Percentiles rank a stretch among this genome's conserved stretches.
Evolutionary conservation across 1,140 invertebrate species (phyloP).

Genomic region (Drosophila gunungcola): DNA sequence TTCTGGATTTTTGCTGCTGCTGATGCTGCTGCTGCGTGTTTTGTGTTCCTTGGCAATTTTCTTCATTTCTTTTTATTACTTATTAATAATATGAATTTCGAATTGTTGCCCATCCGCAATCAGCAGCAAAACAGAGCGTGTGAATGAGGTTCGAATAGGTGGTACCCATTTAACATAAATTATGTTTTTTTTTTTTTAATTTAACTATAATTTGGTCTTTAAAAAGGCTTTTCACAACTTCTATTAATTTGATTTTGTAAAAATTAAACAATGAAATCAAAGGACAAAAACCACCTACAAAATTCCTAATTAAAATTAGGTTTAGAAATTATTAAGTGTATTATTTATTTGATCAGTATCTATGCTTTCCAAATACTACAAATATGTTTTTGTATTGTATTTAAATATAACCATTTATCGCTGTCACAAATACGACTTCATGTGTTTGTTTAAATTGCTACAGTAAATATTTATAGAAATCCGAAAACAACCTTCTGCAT

Average conservation of each 20-base stretch:
- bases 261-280: too few species aligned
- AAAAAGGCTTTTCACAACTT: too few species aligned
- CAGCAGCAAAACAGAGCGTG: constrained; percentile 14
- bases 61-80: constrained; percentile 50
- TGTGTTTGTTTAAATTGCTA: background rate
- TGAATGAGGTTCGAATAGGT: constrained; percentile 8
- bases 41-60: constrained; percentile 33
- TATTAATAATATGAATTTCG: constrained; percentile 58
- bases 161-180: constrained; percentile 2
- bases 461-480: constrained; percentile 4
- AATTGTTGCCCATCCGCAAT: constrained; percentile 34
- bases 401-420: background rate
- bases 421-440: background rate
- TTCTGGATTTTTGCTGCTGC: constrained; percentile 13
- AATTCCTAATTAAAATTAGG: too few species aligned
- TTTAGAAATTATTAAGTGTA: background rate
- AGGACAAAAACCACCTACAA: too few species aligned
- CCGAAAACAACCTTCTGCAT: background rate
- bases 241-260: too few species aligned
- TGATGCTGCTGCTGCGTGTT: constrained; percentile 5
- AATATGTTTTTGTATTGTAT: too few species aligned
- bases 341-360: too few species aligned
- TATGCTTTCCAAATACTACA: too few species aligned
- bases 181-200: too few species aligned
- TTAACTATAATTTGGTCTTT: background rate